phyloP scores from a whole-genome alignment of 2,797 vertebrate species.

The Hirundo rustica region DNA sequence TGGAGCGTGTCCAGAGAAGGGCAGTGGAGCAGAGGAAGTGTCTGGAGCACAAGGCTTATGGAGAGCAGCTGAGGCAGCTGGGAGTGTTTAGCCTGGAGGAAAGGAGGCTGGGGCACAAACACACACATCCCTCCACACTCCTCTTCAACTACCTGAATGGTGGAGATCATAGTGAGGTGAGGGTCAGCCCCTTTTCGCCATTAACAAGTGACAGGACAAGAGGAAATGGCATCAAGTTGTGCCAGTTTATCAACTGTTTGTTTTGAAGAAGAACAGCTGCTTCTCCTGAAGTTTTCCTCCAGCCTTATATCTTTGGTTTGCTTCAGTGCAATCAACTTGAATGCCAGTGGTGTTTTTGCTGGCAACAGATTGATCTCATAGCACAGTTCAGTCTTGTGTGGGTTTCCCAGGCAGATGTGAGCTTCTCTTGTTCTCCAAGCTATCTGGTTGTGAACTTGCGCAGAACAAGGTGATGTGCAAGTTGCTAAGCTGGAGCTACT shows the following conservation, averaged over 20 bases:
- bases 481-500: neutral
- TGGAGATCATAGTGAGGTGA: neutral
- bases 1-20: neutral
- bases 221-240: neutral
- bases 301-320: neutral
- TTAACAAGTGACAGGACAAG: neutral
- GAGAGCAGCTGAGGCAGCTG: neutral
- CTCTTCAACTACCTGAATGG: neutral
- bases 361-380: neutral
- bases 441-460: neutral
- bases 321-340: neutral
- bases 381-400: neutral
- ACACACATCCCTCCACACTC: no score
- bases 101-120: neutral
- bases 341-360: neutral
- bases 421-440: neutral
- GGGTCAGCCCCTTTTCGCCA: rapidly evolving
- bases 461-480: neutral
- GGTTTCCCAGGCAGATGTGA: neutral
- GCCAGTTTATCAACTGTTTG: neutral
- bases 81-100: neutral
- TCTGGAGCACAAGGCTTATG: neutral
- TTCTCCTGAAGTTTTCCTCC: neutral
- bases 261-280: neutral
- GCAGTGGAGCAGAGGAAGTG: rapidly evolving